Percentiles rank a stretch among this genome's conserved stretches.
phyloP scores from a whole-genome alignment of 2,113 vertebrate genomes.

The Oophaga pumilio region DNA sequence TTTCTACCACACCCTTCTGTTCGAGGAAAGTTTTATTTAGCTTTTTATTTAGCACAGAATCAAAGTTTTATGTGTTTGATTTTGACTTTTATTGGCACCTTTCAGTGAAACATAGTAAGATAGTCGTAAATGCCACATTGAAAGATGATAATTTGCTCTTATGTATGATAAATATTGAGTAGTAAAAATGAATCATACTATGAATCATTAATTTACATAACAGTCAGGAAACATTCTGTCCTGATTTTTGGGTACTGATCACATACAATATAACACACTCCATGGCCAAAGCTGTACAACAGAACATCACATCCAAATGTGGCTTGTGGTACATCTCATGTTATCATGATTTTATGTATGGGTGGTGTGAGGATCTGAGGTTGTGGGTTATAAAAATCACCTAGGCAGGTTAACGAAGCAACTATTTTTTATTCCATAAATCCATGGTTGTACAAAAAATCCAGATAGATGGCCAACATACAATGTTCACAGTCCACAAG shows the following conservation, averaged over 20 bases:
- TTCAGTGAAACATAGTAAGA: neutral
- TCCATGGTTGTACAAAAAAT: no score
- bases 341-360: neutral
- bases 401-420: no score
- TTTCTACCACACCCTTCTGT: neutral
- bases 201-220: neutral
- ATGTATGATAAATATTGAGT: neutral
- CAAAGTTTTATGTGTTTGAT: neutral
- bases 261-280: neutral
- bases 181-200: neutral
- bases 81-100: neutral
- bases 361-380: no score
- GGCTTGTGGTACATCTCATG: neutral
- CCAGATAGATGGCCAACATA: no score
- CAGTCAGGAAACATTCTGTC: neutral
- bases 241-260: neutral
- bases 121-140: neutral
- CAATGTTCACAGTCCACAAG: no score
- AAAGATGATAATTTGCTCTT: neutral
- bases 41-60: neutral
- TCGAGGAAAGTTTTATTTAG: neutral
- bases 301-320: no score
- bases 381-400: no score
- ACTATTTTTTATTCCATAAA: no score
- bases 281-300: neutral